phyloP scores from a whole-genome alignment of 1,140 invertebrate species.

The Zaprionus vittiger region DNA sequence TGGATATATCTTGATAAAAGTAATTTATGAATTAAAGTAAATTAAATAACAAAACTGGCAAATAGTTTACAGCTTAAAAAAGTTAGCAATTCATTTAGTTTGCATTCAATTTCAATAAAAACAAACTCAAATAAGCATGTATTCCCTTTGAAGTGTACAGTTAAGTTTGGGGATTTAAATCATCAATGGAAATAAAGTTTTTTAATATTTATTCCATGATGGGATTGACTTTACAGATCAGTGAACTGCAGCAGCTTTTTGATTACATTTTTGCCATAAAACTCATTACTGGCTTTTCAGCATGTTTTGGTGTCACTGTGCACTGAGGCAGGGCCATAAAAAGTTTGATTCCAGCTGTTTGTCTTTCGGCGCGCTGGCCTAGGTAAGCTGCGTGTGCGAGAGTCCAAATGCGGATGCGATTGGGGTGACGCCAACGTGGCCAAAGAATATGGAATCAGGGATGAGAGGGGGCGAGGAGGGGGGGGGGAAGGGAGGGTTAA shows the following conservation, averaged over 20 bases:
- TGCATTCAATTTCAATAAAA: too few relatives aligned
- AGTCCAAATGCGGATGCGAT: constrained; percentile 16
- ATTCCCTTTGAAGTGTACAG: too few relatives aligned
- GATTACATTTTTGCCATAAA: not conserved
- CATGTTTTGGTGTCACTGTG: constrained; percentile 8
- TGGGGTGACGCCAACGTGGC: not conserved
- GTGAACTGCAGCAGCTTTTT: not conserved
- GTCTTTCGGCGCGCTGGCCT: constrained; percentile 31
- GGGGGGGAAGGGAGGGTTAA: not conserved
- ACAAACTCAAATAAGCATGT: too few relatives aligned
- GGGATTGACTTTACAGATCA: not conserved
- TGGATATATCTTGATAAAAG: too few relatives aligned
- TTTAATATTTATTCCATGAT: not conserved
- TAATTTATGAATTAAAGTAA: not conserved
- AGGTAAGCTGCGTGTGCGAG: constrained; percentile 32
- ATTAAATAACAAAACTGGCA: too few relatives aligned
- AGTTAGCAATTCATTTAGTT: too few relatives aligned
- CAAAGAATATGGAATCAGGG: not conserved
- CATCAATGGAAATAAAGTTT: not conserved
- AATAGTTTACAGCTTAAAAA: too few relatives aligned
- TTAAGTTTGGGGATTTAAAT: too few relatives aligned
- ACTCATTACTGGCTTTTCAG: not conserved
- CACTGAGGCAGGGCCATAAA: constrained; percentile 19
- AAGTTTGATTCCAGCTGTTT: constrained; percentile 34
- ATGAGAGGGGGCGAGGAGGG: not conserved